Evolutionary conservation across 2,888 invertebrate species (phyloP).

Genomic region (Drosophila greeni): DNA sequence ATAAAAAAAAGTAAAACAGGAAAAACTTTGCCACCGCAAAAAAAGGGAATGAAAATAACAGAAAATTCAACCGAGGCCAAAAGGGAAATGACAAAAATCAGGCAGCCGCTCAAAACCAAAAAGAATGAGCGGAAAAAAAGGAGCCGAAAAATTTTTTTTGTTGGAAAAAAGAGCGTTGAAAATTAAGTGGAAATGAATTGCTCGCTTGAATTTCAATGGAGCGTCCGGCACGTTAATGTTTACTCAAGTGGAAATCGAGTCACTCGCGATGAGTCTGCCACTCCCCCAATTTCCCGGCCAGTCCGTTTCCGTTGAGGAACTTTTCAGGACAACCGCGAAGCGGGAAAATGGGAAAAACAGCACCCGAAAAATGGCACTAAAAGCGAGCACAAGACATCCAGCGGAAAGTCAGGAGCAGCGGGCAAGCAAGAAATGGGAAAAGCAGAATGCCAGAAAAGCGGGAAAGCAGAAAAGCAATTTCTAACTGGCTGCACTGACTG

Average conservation of each 20-base stretch:
- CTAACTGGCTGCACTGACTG: constrained; percentile 44
- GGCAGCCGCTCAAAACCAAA: constrained; percentile 38
- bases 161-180: constrained; percentile 58
- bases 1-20: constrained; percentile 18
- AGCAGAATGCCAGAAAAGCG: constrained; percentile 13
- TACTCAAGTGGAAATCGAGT: constrained; percentile 74
- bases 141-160: constrained; percentile 5
- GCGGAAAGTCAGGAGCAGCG: constrained; percentile 20
- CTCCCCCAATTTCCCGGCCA: constrained; percentile 25
- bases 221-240: constrained; percentile 74
- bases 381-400: constrained; percentile 21
- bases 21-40: constrained; percentile 23
- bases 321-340: constrained; percentile 56
- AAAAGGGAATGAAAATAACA: constrained; percentile 16
- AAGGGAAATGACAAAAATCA: constrained; percentile 63
- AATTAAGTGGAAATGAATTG: constrained; percentile 76
- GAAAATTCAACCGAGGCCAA: constrained; percentile 23
- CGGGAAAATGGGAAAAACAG: constrained; percentile 15
- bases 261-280: constrained; percentile 53
- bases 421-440: constrained; percentile 16
- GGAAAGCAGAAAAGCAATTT: constrained; percentile 32
- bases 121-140: constrained; percentile 17
- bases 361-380: constrained; percentile 20
- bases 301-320: constrained; percentile 63
- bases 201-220: constrained; percentile 74